Evolutionary conservation across 2,888 invertebrate genomes (phyloP).

Genomic region (Drosophila antonietae): DNA sequence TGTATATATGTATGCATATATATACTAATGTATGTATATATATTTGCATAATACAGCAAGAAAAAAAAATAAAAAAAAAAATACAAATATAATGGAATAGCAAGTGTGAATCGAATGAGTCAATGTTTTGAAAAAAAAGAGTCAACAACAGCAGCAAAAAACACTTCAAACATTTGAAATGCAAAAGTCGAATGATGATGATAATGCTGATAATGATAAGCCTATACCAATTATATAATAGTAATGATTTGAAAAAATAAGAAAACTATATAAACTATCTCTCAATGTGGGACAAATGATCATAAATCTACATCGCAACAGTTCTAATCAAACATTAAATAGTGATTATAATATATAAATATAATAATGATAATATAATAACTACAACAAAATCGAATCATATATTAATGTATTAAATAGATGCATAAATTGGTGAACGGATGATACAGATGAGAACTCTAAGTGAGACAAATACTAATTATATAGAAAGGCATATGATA

Average conservation of each 20-base stretch:
- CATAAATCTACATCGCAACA: background rate
- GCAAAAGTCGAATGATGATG: background rate
- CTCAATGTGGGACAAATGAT: background rate
- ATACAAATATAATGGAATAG: background rate
- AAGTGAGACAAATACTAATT: background rate
- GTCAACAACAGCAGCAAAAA: background rate
- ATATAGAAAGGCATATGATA: background rate
- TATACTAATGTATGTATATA: slow-evolving; percentile 10
- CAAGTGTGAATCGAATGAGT: slow-evolving; percentile 29
- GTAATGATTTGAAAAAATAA: background rate
- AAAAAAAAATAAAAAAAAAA: background rate
- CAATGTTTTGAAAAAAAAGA: slow-evolving; percentile 12
- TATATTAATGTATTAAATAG: background rate
- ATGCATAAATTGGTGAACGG: background rate
- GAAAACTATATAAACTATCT: background rate
- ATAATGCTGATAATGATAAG: background rate
- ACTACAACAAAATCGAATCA: background rate
- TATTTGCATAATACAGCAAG: slow-evolving; percentile 46
- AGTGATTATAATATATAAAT: background rate
- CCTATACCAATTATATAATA: background rate
- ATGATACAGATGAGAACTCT: background rate
- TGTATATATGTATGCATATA: background rate
- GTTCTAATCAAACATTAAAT: background rate
- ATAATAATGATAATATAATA: background rate
- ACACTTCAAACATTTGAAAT: background rate